Evolutionary conservation across 2,113 vertebrate genomes (phyloP), one percentile per base, ranked within the genome.

Genomic region (Coregonus clupeaformis): DNA sequence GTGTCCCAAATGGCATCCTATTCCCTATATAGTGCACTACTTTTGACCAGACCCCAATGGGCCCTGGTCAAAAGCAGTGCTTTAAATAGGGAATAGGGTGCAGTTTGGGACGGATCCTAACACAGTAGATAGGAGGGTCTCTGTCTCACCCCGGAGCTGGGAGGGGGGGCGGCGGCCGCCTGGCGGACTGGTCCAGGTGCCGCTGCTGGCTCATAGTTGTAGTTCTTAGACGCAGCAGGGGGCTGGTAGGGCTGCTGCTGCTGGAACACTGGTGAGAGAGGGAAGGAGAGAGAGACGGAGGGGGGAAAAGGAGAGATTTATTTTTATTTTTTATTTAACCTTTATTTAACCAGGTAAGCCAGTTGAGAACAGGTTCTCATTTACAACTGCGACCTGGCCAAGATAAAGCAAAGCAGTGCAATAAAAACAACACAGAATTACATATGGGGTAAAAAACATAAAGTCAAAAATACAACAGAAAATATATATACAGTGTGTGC

Each of bases 141-240:
- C 13, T 52, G 20, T 71, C 77, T 27, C 68, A 93, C 93, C 91
- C 91, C 92, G n/a, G 87, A 77, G 32, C 87, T 83, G 63, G 91
- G 80, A 76, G 91, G 86, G 0, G 90, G 88, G 47, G 88, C 91
- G 1, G 89, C 88, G 1, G 90, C 89, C 0, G 88, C 89, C 75
- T 73, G 89, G 32, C 86, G 90, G 65, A 85, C 85, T 0, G 90
- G 91, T 76, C 89, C 91, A 74, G 91, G 73, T 67, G 78, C 4
- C 13, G 49, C 49, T 5, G 16, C 49, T 6, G 90, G 82, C 9
- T 93, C 89, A 75, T 82, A 92, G 79, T 89, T 81, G 85, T 72
- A 92, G 89, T 91, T 91, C 80, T 89, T 89, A 71, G 92, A 72
- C 60, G 89, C 89, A 68, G 89, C 87, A 57, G 91, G 36, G 62